Evolutionary conservation across 2,113 vertebrate species (phyloP), one percentile per base, ranked within the genome.

Genomic region (Pollachius pollachius): DNA sequence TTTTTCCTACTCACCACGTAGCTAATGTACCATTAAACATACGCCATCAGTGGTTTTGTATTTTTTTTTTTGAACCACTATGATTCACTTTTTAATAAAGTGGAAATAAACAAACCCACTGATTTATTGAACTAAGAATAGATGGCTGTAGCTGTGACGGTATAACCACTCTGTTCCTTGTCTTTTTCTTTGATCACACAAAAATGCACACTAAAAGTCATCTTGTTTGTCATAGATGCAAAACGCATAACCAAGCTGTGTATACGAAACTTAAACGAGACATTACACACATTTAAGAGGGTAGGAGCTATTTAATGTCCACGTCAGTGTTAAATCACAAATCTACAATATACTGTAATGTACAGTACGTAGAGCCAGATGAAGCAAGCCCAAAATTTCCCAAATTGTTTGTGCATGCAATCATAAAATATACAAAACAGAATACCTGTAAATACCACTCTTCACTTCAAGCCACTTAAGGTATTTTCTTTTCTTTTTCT

Each of bases 251-350:
- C 41, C 41, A 12, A 9, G 12, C 11, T 48, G 41, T 48, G 41
- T 48, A 9, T 48, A 13, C 65, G 69, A 65, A 62, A 13, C 80
- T 70, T 69, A 52, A 34, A 4, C 7, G 83, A 56, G 70, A 70
- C 37, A 12, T 37, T 69, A 76, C 79, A 69, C 73, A 37, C 62
- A 15, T 56, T 72, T 68, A 73, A 78, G 72, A 82, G 73, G 85
- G 71, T 80, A 77, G 79, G 81, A 82, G 87, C 85, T 89, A 85
- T 89, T 91, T 87, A 89, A 89, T 89, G 74, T 87, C 86, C 79
- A 90, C 74, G 73, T 87, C 76, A 89, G 84, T 75, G 84, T 88
- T 80, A 89, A 89, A 88, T 87, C 88, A 87, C 85, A 87, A 86
- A 89, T 90, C 83, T 87, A 83, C 86, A 83, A 75, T 83, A 84